phyloP scores from a whole-genome alignment of 2,113 vertebrate species.

The Pluvianellus socialis region DNA sequence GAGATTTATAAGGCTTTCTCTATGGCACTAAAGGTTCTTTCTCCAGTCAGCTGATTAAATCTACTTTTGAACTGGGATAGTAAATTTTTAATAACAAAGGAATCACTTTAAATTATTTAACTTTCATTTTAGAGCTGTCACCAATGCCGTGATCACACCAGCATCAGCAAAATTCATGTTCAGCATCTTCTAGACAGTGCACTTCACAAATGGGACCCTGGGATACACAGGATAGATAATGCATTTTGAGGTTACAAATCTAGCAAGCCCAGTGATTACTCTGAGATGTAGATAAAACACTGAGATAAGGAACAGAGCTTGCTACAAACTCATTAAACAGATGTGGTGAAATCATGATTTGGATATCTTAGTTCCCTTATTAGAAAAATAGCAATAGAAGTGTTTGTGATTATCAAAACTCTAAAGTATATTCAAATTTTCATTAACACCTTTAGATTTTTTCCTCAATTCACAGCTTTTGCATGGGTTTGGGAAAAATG shows the following conservation, averaged over 20 bases:
- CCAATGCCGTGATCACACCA: neutral
- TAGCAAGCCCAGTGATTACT: neutral
- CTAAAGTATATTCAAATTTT: neutral
- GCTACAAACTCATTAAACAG: neutral
- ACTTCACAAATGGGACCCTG: neutral
- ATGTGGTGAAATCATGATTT: neutral
- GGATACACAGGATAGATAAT: neutral
- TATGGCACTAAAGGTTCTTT: neutral
- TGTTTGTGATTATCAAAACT: neutral
- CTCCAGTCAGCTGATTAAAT: neutral
- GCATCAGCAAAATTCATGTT: neutral
- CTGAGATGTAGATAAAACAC: neutral
- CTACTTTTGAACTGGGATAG: neutral
- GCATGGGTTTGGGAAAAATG: neutral
- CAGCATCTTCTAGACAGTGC: neutral
- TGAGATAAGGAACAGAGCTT: neutral
- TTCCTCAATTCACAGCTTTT: neutral
- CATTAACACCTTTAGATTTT: neutral
- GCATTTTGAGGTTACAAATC: neutral
- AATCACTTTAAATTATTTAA: neutral
- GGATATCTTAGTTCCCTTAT: neutral
- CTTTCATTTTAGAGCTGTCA: neutral
- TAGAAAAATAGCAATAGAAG: neutral
- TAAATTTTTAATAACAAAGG: neutral
- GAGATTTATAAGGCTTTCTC: neutral